Evolutionary conservation across 2,888 invertebrate species (phyloP).

Genomic region (Drosophila yooni): DNA sequence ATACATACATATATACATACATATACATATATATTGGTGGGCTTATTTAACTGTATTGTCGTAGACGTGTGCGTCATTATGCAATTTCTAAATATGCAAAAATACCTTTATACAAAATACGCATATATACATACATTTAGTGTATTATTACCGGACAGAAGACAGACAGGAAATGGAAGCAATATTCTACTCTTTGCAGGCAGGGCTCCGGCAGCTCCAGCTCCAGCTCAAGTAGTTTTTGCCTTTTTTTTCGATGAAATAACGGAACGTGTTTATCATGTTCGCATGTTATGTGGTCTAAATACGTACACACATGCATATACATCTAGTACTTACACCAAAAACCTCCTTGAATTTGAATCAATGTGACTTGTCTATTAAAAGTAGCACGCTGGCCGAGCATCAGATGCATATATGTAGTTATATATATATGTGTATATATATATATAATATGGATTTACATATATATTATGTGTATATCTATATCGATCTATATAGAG

Average conservation of each 20-base stretch:
- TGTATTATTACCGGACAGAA: conserved; percentile 7
- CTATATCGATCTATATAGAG: conserved; percentile 48
- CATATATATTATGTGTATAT: conserved; percentile 19
- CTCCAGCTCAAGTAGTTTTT: conserved; percentile 63
- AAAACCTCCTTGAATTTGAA: conserved; percentile 80
- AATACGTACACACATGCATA: conserved; percentile 29
- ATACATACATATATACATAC: conserved; percentile 37
- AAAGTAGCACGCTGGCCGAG: conserved; percentile 69
- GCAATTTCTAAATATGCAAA: conserved; percentile 37
- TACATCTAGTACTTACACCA: conserved; percentile 39
- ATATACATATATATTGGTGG: conserved; percentile 60
- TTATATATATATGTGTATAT: conserved; percentile 30
- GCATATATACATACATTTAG: conserved; percentile 19
- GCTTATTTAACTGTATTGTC: conserved; percentile 64
- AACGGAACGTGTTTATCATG: conserved; percentile 42
- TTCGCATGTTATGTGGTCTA: conserved; percentile 27
- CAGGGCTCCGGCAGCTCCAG: conserved; percentile 33
- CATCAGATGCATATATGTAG: conserved; percentile 70
- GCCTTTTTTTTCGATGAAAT: conserved; percentile 34
- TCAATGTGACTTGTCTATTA: conserved; percentile 82
- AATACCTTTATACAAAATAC: conserved; percentile 19
- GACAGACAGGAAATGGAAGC: conserved; percentile 4
- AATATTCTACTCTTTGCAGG: conserved; percentile 16
- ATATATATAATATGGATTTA: conserved; percentile 19
- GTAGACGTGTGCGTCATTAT: conserved; percentile 57